Evolutionary conservation across 2,797 vertebrate species (phyloP), one percentile per base, ranked within the genome.

Genomic region (Orestias chungarensis): DNA sequence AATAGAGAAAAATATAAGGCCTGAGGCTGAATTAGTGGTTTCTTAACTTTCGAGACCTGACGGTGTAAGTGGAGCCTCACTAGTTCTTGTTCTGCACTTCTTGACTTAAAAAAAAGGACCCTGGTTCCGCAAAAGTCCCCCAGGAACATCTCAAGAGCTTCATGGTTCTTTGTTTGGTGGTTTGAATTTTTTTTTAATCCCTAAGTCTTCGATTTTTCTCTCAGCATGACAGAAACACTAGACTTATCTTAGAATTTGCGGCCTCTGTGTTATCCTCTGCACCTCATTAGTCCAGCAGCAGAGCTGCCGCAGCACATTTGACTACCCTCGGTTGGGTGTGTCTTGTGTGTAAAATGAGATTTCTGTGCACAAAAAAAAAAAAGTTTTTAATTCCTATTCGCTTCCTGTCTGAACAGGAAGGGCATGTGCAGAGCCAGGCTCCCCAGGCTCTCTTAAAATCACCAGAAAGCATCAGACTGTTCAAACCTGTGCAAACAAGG

Each of bases 1-100:
- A 98, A 96, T 96, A 97, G 96, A 98, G 96, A 96, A 97, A 66
- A 97, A 98, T 96, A 96, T 99, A 99, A 99, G 97, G 98, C 98
- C 97, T 96, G 97, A 97, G 97, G 97, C 96, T 96, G 96, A 97
- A 97, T 97, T 97, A 97, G 96, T 97, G 96, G 96, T 97, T 97
- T 89, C 85, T 87, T 89, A 86, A 89, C 78, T 86, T 89, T 86
- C 91, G 87, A 92, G 90, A 92, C 90, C 79, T 80, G 83, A 88
- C 80, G 85, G 84, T 88, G 86, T 64, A 42, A 80, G 81, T 82
- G 85, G 85, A 88, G 85, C 88, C 81, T 83, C 91, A 81, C 84
- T 80, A 87, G 80, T 89, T 89, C 87, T 88, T 87, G 82, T 87
- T 87, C 86, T 86, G 89, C 82, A 83, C 80, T 80, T 81, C 71